phyloP scores from a whole-genome alignment of 2,797 vertebrate genomes.

The Molossus molossus region DNA sequence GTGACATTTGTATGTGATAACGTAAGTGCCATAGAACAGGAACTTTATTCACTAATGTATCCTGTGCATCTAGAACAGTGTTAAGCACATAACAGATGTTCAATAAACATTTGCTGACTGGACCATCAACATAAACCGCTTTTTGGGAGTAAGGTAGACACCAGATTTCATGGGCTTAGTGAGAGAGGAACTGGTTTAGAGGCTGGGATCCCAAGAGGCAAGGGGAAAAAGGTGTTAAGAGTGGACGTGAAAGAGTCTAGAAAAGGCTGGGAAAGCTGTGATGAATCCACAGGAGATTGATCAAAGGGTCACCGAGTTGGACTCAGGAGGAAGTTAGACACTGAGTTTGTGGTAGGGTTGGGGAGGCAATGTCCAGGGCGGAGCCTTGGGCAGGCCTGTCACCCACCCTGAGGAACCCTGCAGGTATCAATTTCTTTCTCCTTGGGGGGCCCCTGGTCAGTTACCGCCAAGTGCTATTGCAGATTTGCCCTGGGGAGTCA shows the following conservation, averaged over 20 bases:
- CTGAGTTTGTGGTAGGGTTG: neutral
- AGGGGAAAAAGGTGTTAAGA: neutral
- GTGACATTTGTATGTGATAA: neutral
- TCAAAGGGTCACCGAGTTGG: neutral
- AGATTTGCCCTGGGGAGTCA: neutral
- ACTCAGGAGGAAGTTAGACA: neutral
- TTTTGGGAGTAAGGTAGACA: neutral
- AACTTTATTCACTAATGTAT: neutral
- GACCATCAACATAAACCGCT: neutral
- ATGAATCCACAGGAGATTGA: neutral
- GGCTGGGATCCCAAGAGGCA: neutral
- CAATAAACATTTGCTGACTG: neutral
- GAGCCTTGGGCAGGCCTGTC: neutral
- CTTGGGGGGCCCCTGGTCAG: neutral
- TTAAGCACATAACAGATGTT: neutral
- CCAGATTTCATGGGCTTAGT: neutral
- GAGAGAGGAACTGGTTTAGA: conserved; percentile 9
- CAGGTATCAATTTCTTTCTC: neutral
- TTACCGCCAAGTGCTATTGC: neutral
- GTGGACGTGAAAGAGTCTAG: neutral
- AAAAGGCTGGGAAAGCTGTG: neutral
- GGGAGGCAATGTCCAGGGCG: neutral
- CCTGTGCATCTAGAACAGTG: neutral
- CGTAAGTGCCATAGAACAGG: neutral
- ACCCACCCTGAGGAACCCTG: neutral